Conservation (phyloP, 35 echinoderm and acorn worm species). For the Nesometra sesokonis region DNA sequence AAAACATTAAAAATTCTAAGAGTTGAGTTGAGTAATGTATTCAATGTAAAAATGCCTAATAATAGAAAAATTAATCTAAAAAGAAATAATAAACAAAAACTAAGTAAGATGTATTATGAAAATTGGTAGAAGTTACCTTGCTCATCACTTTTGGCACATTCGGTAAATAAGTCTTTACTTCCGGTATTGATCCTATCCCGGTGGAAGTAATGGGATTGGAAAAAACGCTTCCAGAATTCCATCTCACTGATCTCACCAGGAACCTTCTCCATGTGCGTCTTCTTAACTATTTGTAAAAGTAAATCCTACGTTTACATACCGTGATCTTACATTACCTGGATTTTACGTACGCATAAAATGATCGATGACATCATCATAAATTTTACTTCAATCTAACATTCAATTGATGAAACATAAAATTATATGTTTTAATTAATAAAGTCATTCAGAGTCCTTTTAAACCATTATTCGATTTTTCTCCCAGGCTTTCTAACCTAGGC, state of each 20-base stretch:
- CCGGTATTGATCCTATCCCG: conserved; percentile 78
- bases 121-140: conserved; percentile 35
- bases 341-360: too few relatives aligned
- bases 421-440: too few relatives aligned
- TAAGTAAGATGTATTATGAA: neutral
- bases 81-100: neutral
- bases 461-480: too few relatives aligned
- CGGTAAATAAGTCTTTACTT: conserved; percentile 82
- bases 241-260: conserved; percentile 88
- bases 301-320: neutral
- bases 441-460: too few relatives aligned
- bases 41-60: neutral
- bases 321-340: too few relatives aligned
- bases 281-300: conserved; percentile 55
- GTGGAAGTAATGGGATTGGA: conserved; percentile 98
- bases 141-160: conserved; percentile 87
- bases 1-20: neutral
- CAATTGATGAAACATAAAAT: too few relatives aligned
- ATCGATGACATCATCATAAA: too few relatives aligned
- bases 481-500: too few relatives aligned
- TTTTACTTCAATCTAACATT: too few relatives aligned
- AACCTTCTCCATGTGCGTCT: conserved; percentile 90
- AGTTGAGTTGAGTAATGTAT: neutral
- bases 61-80: neutral
- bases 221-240: conserved; percentile 95